These are phyloP conservation scores for Chaetorhynchus papuensis DNA, from an alignment of 2,113 vertebrate genomes.

Conservation along the genomic window DNA sequence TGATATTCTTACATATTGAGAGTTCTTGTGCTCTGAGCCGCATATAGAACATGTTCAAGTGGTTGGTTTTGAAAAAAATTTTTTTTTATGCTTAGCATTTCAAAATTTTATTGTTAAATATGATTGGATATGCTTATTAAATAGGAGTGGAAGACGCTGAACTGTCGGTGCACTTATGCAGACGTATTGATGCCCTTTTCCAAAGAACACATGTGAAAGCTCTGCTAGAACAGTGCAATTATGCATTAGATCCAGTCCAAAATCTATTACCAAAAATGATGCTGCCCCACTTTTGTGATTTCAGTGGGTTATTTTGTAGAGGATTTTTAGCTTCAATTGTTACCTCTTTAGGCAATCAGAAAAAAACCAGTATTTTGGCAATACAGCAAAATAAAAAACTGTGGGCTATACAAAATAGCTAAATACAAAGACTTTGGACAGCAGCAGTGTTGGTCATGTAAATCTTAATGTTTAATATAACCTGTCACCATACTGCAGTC, in stretches of 20 bases:
- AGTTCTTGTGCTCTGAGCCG: background rate
- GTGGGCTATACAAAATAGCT: background rate
- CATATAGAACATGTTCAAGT: background rate
- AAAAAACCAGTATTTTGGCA: background rate
- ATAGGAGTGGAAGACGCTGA: background rate
- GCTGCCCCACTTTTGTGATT: background rate
- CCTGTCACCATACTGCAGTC: background rate
- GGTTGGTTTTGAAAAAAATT: background rate
- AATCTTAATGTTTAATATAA: background rate
- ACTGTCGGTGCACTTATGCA: accelerated
- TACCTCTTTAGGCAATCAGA: background rate
- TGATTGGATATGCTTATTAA: background rate
- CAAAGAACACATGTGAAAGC: background rate
- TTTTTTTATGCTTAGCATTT: background rate
- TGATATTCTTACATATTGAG: background rate
- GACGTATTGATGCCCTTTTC: background rate
- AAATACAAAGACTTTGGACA: background rate
- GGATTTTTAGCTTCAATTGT: background rate
- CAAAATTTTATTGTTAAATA: background rate
- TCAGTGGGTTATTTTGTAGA: background rate
- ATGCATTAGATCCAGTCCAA: background rate
- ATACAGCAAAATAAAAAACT: background rate
- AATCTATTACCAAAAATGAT: background rate
- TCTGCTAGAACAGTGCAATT: background rate
- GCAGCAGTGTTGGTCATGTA: background rate